Percentiles rank a stretch among this genome's conserved stretches.
Conservation (phyloP, 2,888 invertebrate genomes). For the Pseudeuparius sepicola region DNA sequence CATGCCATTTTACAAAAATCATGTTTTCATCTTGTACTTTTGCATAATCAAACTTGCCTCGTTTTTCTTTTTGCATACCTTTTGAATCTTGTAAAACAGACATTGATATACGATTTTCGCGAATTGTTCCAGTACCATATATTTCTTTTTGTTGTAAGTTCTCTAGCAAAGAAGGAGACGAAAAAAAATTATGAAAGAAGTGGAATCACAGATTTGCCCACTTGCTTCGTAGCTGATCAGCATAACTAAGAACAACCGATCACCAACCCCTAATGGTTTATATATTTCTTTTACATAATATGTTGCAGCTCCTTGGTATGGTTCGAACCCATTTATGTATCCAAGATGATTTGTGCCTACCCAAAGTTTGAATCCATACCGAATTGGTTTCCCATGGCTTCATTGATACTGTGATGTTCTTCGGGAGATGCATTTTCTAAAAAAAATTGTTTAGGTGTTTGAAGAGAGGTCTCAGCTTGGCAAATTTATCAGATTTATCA, state of each 20-base stretch:
- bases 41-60: no score
- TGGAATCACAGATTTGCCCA: not conserved
- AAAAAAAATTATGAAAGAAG: not conserved
- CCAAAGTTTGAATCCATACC: slow-evolving; percentile 27
- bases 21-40: no score
- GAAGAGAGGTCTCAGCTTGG: slow-evolving; percentile 26
- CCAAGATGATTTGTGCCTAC: slow-evolving; percentile 23
- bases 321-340: slow-evolving; percentile 25
- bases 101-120: no score
- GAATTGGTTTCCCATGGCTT: slow-evolving; percentile 30
- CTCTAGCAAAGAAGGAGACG: not conserved
- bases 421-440: no score
- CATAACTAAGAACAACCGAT: no score
- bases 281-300: slow-evolving; percentile 10
- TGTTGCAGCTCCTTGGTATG: slow-evolving; percentile 23
- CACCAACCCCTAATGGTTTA: slow-evolving; percentile 18
- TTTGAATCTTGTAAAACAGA: no score
- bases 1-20: no score
- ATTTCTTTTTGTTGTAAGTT: no score
- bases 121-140: no score
- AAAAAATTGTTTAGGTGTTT: no score
- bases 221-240: not conserved
- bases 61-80: no score
- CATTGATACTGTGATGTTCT: slow-evolving; percentile 27
- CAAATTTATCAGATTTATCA: slow-evolving; percentile 24